Conservation (phyloP, 2,113 vertebrate genomes). For the Cisticola juncidis region DNA sequence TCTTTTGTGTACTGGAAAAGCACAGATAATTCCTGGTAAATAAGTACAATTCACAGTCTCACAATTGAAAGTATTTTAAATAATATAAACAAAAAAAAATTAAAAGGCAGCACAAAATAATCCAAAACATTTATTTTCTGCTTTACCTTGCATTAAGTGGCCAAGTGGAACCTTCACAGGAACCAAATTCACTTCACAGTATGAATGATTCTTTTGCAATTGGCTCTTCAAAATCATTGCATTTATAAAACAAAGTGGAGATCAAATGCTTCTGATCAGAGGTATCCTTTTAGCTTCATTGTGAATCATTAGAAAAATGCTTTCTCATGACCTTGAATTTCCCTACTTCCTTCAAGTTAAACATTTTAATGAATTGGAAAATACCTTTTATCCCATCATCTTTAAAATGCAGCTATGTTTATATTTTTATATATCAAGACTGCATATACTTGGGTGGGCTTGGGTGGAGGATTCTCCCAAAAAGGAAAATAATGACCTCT, state of each 20-base stretch:
- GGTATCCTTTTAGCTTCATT: background rate
- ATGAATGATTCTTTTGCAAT: background rate
- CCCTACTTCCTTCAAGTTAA: background rate
- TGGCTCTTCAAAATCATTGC: background rate
- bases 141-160: background rate
- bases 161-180: background rate
- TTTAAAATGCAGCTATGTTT: background rate
- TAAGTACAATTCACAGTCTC: background rate
- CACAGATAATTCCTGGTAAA: background rate
- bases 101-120: background rate
- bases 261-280: background rate
- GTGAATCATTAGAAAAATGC: background rate
- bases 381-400: background rate
- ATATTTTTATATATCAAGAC: background rate
- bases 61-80: background rate
- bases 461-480: background rate
- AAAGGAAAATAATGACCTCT: background rate
- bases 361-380: background rate
- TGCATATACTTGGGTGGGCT: background rate
- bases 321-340: background rate
- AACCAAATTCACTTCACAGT: background rate
- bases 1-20: background rate
- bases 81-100: background rate
- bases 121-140: background rate
- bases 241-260: background rate